Evolutionary conservation across 1,140 invertebrate species (phyloP), one percentile per base, ranked within the genome.

Genomic region (Drosophila nebulosa): DNA sequence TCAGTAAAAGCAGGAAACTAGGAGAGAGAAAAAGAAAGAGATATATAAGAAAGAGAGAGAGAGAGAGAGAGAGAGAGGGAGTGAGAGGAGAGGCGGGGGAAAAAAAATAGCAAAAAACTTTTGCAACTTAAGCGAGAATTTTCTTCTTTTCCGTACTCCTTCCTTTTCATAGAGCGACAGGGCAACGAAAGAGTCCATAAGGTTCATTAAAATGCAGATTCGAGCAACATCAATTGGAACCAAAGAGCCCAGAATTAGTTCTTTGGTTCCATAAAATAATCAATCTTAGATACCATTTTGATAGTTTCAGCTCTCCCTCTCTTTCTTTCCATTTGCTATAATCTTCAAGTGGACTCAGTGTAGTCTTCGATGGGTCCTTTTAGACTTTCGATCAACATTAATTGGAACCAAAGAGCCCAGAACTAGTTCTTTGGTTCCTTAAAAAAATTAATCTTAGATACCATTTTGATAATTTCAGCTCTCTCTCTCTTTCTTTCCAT

Each of bases 121-220:
- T 86, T 86, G 74, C 81, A 88, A 85, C 83, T 85, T 85, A 84
- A 80, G 81, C 69, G 81, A 79, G 73, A 74, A 80, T 85, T 80
- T 78, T 73, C 79, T 57, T 79, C 27, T 46, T 46, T 46, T 46
- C 4, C 39, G 21, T 46, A 46, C 39, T 46, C 39, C 18, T 21
- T 46, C 18, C n/a, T n/a, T 10, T 21, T 46, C 16, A 46, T 10
- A 46, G 39, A 46, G 39, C 18, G 21, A 21, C 39, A 46, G 7
- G n/a, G n/a, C n/a, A n/a, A n/a, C n/a, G n/a, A n/a, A n/a, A n/a
- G 39, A 10, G 39, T 46, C 39, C 18, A 46, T 46, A 7, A 21
- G 39, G 16, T 7, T 46, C 39, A 46, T 18, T 46, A 9, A 46
- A 46, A 46, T 46, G 39, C 39, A 14, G 39, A 46, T 46, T 46